A percentile compares a stretch with the other conserved stretches of the same genome.
phyloP scores from a whole-genome alignment of 2,888 invertebrate species.

The Thumatha senex region DNA sequence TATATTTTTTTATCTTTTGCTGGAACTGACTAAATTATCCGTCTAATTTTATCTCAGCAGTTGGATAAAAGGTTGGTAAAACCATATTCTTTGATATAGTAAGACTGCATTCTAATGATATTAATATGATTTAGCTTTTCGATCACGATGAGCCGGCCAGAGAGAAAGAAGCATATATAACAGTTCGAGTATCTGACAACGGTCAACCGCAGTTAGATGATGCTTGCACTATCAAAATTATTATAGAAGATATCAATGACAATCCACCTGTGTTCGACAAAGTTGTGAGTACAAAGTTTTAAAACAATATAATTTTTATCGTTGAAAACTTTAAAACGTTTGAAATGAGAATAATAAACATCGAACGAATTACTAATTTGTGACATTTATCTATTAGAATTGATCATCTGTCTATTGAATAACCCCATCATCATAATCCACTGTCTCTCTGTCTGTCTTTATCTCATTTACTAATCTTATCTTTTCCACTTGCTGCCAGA shows the following conservation, averaged over 20 bases:
- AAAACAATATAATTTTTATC: background rate
- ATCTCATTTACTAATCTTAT: too few relatives aligned
- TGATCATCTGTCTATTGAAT: too few relatives aligned
- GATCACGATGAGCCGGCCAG: slow-evolving; percentile 95
- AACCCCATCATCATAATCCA: too few relatives aligned
- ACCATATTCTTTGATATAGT: background rate
- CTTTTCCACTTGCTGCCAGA: too few relatives aligned
- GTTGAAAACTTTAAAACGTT: background rate
- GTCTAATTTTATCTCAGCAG: background rate
- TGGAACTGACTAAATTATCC: too few relatives aligned
- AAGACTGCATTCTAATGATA: background rate
- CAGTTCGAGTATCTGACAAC: slow-evolving; percentile 96
- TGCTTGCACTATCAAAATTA: slow-evolving; percentile 96
- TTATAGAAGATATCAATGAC: slow-evolving; percentile 96
- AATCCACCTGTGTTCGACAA: slow-evolving; percentile 92
- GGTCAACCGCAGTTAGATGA: slow-evolving; percentile 95
- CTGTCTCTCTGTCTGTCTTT: too few relatives aligned
- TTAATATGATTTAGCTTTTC: slow-evolving; percentile 82
- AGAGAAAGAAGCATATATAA: slow-evolving; percentile 92
- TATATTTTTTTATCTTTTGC: too few relatives aligned
- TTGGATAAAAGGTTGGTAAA: slow-evolving; percentile 43
- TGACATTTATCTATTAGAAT: too few relatives aligned
- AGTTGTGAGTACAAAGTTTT: slow-evolving; percentile 84
- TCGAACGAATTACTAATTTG: too few relatives aligned
- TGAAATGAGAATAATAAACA: background rate